phyloP scores from a whole-genome alignment of 2,888 invertebrate species.

The Stegana nigrithorax region DNA sequence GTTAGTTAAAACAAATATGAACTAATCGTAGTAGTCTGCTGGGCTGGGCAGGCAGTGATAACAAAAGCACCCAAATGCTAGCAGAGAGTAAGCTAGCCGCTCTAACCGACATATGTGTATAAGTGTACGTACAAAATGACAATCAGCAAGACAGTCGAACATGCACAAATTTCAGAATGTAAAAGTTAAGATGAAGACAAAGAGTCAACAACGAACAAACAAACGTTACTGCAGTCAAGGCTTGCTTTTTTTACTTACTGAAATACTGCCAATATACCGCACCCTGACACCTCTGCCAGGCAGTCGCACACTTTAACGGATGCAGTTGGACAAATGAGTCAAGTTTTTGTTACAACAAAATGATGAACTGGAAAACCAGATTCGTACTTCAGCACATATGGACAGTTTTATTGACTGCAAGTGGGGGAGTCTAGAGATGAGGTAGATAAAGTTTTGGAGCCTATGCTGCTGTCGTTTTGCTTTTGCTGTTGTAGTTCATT shows the following conservation, averaged over 20 bases:
- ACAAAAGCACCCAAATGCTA: no score
- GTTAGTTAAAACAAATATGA: no score
- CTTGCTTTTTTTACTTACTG: not conserved
- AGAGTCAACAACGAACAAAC: slow-evolving; percentile 21
- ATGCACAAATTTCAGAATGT: slow-evolving; percentile 63
- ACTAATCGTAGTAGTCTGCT: no score
- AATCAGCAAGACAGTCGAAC: slow-evolving; percentile 57
- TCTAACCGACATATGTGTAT: slow-evolving; percentile 17
- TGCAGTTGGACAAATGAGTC: slow-evolving; percentile 11
- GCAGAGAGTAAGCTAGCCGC: no score
- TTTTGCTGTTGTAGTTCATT: not conserved
- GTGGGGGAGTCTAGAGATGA: not conserved
- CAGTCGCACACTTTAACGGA: not conserved
- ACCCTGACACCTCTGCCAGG: not conserved
- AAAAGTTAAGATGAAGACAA: slow-evolving; percentile 40
- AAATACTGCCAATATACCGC: not conserved
- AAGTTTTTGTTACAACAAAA: slow-evolving; percentile 14
- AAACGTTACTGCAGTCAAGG: not conserved
- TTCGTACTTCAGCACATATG: slow-evolving; percentile 1
- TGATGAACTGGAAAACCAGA: slow-evolving; percentile 16
- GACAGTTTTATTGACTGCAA: not conserved
- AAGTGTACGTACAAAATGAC: slow-evolving; percentile 22
- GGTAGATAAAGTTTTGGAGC: not conserved
- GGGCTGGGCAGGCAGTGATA: no score
- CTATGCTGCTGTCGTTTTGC: not conserved